Evolutionary conservation across 2,797 vertebrate genomes (phyloP), one percentile per base, ranked within the genome.

Genomic region (Emydoidea blandingii): DNA sequence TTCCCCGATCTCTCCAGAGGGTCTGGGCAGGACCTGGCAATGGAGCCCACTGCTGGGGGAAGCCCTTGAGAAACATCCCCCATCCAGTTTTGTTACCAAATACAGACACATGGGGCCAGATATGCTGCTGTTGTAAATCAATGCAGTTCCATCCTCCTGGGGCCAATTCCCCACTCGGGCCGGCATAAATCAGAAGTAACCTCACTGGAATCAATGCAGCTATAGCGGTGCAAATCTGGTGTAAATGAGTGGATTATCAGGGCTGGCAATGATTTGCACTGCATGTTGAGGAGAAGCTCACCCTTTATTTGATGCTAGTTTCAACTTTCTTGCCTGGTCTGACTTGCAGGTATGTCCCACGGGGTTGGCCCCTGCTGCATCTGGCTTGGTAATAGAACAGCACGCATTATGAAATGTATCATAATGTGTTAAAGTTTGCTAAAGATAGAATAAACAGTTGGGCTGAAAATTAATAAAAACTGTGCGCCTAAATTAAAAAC

Each of bases 371-470:
- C 57, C 57, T 82, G 49, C 83, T 89, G 91, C 91, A 89, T 92
- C 83, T 93, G 87, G 68, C 57, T 89, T 56, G 82, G 83, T 50
- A n/a, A 57, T n/a, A 86, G 83, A 89, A 68, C 83, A 89, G 68
- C 27, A 68, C 53, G 80, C 50, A 80, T 93, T 89, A 83, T 89
- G 82, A 86, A 86, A 93, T 56, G 87, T 50, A 89, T 86, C 91
- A 83, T 83, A 86, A 89, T 65, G 84, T 83, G 87, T 44, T 86
- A 88, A 86, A 68, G 54, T 93, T 84, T 82, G 79, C 91, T 93
- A 93, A 89, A 89, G 86, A 86, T 83, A 79, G 83, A 90, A 57
- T 57, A 86, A 86, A 86, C 83, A 93, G 72, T 86, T 79, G 86
- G 74, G 86, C 65, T 82, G 89, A 74, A 91, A 62, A 92, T 57